A percentile compares a stretch with the other conserved stretches of the same genome.
Conservation (phyloP, 2,888 invertebrate genomes). For the Dugesia japonica region DNA sequence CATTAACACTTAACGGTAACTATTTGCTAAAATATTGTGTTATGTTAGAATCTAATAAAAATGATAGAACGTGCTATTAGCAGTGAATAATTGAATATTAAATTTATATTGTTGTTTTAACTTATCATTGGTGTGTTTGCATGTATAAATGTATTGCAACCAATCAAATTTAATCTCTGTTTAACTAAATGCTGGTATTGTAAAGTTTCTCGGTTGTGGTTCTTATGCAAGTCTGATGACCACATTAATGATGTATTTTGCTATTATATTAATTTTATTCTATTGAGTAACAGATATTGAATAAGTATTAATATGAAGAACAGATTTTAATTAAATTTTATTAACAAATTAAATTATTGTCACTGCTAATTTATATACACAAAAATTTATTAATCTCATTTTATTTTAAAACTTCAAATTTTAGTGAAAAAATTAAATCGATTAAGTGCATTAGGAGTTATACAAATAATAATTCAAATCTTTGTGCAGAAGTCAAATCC, state of each 20-base stretch:
- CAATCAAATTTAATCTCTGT: background rate
- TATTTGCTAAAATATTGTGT: background rate
- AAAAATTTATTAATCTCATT: no score
- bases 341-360: no score
- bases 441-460: background rate
- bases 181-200: background rate
- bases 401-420: no score
- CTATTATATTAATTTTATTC: no score
- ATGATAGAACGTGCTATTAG: slow-evolving; percentile 16
- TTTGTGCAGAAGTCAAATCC: slow-evolving; percentile 12
- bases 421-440: background rate
- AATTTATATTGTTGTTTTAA: slow-evolving; percentile 15
- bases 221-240: slow-evolving; percentile 1
- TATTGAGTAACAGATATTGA: no score
- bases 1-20: background rate
- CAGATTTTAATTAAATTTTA: no score
- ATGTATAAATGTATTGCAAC: slow-evolving; percentile 14
- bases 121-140: slow-evolving; percentile 20
- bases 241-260: background rate
- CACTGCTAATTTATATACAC: no score
- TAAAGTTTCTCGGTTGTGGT: slow-evolving; percentile 20
- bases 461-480: background rate
- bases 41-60: background rate
- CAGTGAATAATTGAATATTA: slow-evolving; percentile 20
- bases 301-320: no score